These are phyloP conservation scores for Diachasmimorpha longicaudata DNA, from an alignment of 1,140 invertebrate genomes.

Conservation along the genomic window DNA sequence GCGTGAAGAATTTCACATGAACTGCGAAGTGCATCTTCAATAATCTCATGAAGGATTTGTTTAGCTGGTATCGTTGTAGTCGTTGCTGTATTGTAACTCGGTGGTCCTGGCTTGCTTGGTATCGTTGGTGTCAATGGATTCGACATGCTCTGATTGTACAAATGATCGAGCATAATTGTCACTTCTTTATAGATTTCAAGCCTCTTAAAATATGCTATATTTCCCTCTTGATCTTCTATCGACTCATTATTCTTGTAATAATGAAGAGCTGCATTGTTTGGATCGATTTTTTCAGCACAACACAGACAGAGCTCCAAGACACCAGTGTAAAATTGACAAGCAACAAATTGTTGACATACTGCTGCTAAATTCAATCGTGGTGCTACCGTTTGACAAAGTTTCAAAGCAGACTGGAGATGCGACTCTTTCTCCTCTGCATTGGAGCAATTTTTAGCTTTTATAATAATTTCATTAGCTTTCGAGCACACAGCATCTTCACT, in stretches of 20 bases:
- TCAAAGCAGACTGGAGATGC: constrained; percentile 78
- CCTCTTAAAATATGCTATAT: constrained; percentile 74
- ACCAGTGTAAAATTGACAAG: constrained; percentile 82
- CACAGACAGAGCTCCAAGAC: constrained; percentile 87
- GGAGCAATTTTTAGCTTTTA: constrained; percentile 74
- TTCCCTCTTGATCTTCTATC: constrained; percentile 77
- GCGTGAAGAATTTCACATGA: constrained; percentile 90
- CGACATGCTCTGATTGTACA: constrained; percentile 74
- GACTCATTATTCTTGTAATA: constrained; percentile 89
- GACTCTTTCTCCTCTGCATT: constrained; percentile 76
- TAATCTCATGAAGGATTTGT: constrained; percentile 60
- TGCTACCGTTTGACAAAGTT: constrained; percentile 83
- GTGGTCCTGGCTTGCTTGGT: constrained; percentile 52
- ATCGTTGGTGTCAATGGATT: constrained; percentile 57
- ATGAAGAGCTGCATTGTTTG: constrained; percentile 85
- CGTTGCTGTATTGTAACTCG: constrained; percentile 42
- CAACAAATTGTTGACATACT: constrained; percentile 79
- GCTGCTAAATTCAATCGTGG: constrained; percentile 78
- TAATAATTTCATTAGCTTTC: constrained; percentile 89
- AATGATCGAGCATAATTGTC: constrained; percentile 77
- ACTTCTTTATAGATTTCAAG: constrained; percentile 91
- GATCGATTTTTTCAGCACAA: constrained; percentile 85
- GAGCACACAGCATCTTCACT: constrained; percentile 95
- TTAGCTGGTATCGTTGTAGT: constrained; percentile 47
- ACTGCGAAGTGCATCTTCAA: constrained; percentile 60